phyloP scores from a whole-genome alignment of 2,888 invertebrate genomes.

The Himalopsyche japonica region DNA sequence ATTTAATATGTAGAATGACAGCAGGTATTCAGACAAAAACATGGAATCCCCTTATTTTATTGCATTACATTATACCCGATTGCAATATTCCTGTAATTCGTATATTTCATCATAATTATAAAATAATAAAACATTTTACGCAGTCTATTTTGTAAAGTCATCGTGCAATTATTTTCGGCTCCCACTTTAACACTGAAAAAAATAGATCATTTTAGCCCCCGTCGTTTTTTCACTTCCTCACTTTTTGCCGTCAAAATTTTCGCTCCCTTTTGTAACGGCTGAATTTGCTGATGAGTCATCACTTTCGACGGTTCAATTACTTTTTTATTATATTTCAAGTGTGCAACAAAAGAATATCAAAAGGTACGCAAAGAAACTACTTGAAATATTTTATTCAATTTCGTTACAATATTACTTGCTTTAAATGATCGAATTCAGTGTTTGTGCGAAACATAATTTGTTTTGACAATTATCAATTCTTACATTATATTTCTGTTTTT shows the following conservation, averaged over 20 bases:
- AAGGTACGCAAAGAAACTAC: not conserved
- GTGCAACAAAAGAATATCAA: not conserved
- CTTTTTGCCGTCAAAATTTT: not conserved
- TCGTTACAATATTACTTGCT: too few relatives aligned
- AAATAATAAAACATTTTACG: not conserved
- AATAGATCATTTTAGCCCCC: not conserved
- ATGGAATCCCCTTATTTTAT: not conserved
- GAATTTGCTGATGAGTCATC: not conserved
- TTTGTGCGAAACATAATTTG: too few relatives aligned
- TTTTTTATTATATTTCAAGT: not conserved
- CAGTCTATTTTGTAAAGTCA: not conserved
- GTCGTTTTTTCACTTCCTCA: not conserved
- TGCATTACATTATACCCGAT: not conserved
- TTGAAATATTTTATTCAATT: not conserved
- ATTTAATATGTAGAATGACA: too few relatives aligned
- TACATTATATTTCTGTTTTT: too few relatives aligned
- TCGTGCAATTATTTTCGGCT: not conserved
- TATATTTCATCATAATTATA: not conserved
- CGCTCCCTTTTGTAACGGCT: not conserved
- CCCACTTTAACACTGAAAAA: not conserved
- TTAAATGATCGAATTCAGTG: too few relatives aligned
- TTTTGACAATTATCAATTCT: too few relatives aligned
- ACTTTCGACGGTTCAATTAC: not conserved
- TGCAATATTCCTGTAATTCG: not conserved
- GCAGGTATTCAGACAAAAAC: too few relatives aligned